A percentile compares a stretch with the other conserved stretches of the same genome.
Conservation (phyloP, 2,888 invertebrate genomes). For the Acrobasis repandana region DNA sequence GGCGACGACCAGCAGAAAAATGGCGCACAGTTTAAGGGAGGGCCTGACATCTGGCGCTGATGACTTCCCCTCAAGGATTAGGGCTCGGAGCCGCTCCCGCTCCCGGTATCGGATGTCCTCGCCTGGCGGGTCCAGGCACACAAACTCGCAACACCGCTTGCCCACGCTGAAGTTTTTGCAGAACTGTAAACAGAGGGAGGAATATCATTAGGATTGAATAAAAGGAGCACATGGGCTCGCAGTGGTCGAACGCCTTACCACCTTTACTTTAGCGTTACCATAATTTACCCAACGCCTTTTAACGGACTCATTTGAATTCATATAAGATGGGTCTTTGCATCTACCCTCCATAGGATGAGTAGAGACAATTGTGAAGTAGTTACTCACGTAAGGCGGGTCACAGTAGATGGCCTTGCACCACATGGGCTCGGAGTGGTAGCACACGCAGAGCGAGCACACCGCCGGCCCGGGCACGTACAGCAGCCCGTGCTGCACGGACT, state of each 20-base stretch:
- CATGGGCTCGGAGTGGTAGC: constrained; percentile 92
- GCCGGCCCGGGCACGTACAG: constrained; percentile 93
- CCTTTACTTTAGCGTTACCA: no score
- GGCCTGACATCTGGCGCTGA: constrained; percentile 62
- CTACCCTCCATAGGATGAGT: no score
- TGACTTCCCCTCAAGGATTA: constrained; percentile 84
- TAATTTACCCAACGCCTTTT: no score
- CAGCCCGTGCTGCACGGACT: constrained; percentile 89
- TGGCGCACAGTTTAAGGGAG: constrained; percentile 56
- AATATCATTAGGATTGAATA: not conserved
- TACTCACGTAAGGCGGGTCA: constrained; percentile 92
- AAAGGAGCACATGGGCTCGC: no score
- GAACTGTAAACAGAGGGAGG: constrained; percentile 79
- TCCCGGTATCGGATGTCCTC: constrained; percentile 84
- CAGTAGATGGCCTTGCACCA: constrained; percentile 95
- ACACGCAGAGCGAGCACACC: constrained; percentile 92
- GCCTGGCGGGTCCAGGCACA: constrained; percentile 91
- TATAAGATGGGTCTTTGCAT: no score
- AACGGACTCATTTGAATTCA: no score
- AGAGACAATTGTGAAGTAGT: constrained; percentile 26
- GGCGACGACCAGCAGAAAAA: constrained; percentile 65
- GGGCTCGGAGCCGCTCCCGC: constrained; percentile 82
- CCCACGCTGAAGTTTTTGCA: constrained; percentile 93
- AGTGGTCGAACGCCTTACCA: no score
- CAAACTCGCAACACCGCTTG: constrained; percentile 94